Evolutionary conservation across 2,797 vertebrate genomes (phyloP).

Genomic region (Cryptoblepharus egeriae): DNA sequence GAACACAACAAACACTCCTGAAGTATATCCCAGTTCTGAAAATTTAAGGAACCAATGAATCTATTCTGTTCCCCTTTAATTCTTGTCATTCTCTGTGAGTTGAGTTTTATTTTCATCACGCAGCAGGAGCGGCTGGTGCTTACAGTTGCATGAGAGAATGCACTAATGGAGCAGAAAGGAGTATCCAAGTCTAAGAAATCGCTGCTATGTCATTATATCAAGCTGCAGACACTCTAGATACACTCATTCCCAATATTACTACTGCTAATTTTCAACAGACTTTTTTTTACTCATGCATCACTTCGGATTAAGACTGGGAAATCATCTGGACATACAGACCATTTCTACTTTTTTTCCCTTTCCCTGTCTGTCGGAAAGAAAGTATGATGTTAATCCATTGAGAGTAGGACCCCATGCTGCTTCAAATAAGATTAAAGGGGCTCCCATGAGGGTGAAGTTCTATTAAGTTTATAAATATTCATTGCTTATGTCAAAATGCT

Average conservation of each 20-base stretch:
- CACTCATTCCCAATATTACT: slow-evolving; percentile 13
- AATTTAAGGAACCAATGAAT: background rate
- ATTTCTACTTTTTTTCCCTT: slow-evolving; percentile 55
- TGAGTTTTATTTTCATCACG: slow-evolving; percentile 24
- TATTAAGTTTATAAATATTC: slow-evolving; percentile 71
- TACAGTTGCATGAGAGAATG: slow-evolving; percentile 42
- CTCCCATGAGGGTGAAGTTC: slow-evolving; percentile 64
- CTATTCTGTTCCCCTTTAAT: background rate
- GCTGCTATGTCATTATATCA: slow-evolving; percentile 50
- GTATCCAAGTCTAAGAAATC: slow-evolving; percentile 39
- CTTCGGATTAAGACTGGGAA: slow-evolving; percentile 37
- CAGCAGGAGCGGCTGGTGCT: background rate
- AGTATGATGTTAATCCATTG: slow-evolving; percentile 64
- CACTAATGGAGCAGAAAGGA: slow-evolving; percentile 51
- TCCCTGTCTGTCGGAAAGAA: slow-evolving; percentile 7
- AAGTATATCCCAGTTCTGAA: background rate
- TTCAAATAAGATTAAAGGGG: slow-evolving; percentile 74
- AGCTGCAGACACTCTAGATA: slow-evolving; percentile 43
- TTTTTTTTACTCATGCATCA: slow-evolving; percentile 24
- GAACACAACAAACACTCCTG: too few relatives aligned
- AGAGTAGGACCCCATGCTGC: slow-evolving; percentile 52
- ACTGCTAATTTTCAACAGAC: slow-evolving; percentile 49
- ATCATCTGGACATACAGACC: slow-evolving; percentile 62
- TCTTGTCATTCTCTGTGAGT: slow-evolving; percentile 37
- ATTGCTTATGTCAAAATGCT: slow-evolving; percentile 64